A percentile compares a stretch with the other conserved stretches of the same genome.
These are phyloP conservation scores for Apis mellifera DNA, from an alignment of 1,140 invertebrate genomes.

Conservation along the genomic window DNA sequence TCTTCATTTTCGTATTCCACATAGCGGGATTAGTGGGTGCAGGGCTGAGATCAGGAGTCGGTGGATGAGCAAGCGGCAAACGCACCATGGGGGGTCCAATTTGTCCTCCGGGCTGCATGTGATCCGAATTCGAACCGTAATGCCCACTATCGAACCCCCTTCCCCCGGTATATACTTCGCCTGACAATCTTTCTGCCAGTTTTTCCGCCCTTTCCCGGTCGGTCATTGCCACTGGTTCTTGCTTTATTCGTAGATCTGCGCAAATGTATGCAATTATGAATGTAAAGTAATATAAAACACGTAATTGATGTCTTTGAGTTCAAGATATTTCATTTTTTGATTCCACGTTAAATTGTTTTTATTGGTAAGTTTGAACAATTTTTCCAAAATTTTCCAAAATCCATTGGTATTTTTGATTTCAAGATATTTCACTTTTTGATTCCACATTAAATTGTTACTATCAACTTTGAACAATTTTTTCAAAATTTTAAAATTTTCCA, in stretches of 20 bases:
- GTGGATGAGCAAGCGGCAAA: conserved; percentile 72
- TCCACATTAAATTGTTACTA: no score
- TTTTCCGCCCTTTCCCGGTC: conserved; percentile 81
- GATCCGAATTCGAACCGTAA: conserved; percentile 74
- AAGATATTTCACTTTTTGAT: no score
- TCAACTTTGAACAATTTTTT: no score
- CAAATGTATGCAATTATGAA: no score
- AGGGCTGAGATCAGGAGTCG: conserved; percentile 80
- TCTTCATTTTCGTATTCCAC: conserved; percentile 83
- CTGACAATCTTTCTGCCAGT: conserved; percentile 78
- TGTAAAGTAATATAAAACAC: no score
- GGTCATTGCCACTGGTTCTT: conserved; percentile 80
- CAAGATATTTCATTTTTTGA: no score
- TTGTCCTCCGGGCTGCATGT: conserved; percentile 69
- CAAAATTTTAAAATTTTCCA: no score
- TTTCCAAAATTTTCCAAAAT: no score
- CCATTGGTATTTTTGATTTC: no score
- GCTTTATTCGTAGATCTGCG: conserved; percentile 85
- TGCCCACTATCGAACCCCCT: conserved; percentile 73
- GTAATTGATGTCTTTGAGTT: no score
- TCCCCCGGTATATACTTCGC: conserved; percentile 74
- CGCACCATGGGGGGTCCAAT: conserved; percentile 69
- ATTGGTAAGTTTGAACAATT: no score
- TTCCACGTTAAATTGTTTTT: no score
- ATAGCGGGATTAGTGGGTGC: conserved; percentile 76